Evolutionary conservation across 2,888 invertebrate genomes (phyloP).

Genomic region (Ferrisia virgata): DNA sequence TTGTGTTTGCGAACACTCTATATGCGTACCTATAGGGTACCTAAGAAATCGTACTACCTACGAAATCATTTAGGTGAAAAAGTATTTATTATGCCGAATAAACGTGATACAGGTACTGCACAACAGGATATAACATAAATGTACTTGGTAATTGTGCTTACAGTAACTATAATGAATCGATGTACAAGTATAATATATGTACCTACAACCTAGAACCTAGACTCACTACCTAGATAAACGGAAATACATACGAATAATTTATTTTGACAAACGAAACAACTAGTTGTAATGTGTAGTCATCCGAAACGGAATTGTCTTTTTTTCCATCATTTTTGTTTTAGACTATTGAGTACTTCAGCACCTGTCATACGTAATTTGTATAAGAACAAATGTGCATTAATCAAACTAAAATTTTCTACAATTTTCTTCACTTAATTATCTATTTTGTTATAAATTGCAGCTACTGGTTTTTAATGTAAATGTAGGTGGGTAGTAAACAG

Average conservation of each 20-base stretch:
- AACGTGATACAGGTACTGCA: no score
- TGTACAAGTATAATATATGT: no score
- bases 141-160: background rate
- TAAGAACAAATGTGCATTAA: background rate
- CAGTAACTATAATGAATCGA: no score
- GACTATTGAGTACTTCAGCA: background rate
- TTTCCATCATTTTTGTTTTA: background rate
- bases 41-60: background rate
- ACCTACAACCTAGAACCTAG: no score
- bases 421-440: background rate
- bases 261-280: background rate
- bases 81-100: no score
- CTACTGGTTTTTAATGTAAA: no score
- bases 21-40: background rate
- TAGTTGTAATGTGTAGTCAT: background rate
- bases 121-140: background rate
- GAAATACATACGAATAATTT: conserved; percentile 12
- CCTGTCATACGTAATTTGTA: no score
- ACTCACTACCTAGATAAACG: background rate
- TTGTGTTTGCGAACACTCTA: background rate
- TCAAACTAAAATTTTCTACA: background rate
- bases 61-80: background rate
- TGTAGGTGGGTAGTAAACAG: no score
- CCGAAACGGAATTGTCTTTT: background rate
- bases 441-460: background rate